Base-by-base conservation (phyloP, 2,888 invertebrate genomes). In the Agonopterix arenella region DNA sequence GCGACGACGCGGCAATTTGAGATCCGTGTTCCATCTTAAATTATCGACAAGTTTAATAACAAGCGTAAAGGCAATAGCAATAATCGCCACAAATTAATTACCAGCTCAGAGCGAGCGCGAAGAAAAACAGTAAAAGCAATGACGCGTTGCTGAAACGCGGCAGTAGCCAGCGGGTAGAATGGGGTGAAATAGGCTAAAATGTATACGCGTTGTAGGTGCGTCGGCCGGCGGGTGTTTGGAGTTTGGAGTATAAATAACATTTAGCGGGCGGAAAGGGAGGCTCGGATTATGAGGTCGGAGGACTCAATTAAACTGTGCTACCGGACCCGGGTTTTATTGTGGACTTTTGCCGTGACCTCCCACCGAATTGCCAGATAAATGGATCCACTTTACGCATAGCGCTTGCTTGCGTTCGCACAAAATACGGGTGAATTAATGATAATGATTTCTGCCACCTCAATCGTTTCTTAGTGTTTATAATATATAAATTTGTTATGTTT, bases 231-330 rank as follows among this genome's bases (percentile, higher is more conserved):
- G 55, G 53, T 68, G 75, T 75, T 75, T 68, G 64, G 77, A 76
- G 77, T 80, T 76, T 70, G 76, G 78, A 77, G 82, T 84, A 84
- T 85, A 86, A 86, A 86, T 86, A 86, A 85, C 84, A 84, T 83
- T 84, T 80, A 81, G 82, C 79, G 81, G 81, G 80, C 65, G 77
- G 80, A 71, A 75, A 74, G 77, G 72, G 76, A 71, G 75, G 75
- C 64, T 58, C 73, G 82, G 84, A 84, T 86, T 86, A 86, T 86
- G 84, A 86, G 86, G 86, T 86, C 82, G 83, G 77, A 83, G 84
- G 84, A 88, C 84, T 88, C 86, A 86, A 88, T 88, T 88, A 88
- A 88, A 86, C 76, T 75, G 81, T 76, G 84, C 84, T 83, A 78
- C 84, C 77, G 84, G 82, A 78, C 79, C 84, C 82, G 68, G 80